These are phyloP conservation scores for Marcusenius ussheri DNA, from an alignment of 2,113 vertebrate species.

Conservation along the genomic window DNA sequence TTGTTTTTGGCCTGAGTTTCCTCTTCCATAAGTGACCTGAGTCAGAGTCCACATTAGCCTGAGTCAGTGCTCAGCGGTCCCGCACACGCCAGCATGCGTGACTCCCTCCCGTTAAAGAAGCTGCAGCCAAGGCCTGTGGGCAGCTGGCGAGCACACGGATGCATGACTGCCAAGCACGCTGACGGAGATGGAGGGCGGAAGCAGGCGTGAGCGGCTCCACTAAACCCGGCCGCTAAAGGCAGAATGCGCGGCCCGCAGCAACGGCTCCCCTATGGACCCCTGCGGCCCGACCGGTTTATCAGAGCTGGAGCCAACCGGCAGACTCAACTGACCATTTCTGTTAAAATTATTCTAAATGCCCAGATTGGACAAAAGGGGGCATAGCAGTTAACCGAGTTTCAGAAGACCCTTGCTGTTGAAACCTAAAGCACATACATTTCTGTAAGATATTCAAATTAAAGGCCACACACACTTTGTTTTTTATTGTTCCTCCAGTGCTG, in stretches of 20 bases:
- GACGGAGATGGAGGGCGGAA: background rate
- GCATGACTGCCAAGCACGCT: background rate
- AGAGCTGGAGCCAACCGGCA: background rate
- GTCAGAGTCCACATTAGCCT: background rate
- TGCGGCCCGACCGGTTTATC: background rate
- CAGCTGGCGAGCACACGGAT: background rate
- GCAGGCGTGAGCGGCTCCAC: background rate
- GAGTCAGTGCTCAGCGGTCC: background rate
- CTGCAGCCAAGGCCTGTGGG: background rate
- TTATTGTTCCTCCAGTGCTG: background rate
- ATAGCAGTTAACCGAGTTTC: background rate
- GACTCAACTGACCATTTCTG: background rate
- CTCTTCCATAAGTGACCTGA: background rate
- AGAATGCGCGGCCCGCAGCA: background rate
- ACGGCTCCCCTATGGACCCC: background rate
- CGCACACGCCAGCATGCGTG: background rate
- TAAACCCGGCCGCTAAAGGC: background rate
- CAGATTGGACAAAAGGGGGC: background rate
- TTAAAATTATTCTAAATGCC: background rate
- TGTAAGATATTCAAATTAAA: background rate
- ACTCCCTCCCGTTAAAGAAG: background rate
- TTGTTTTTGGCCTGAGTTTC: background rate
- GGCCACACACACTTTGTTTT: background rate
- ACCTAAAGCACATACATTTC: background rate
- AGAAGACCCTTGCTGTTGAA: background rate